Percentiles rank a stretch among this genome's conserved stretches.
Evolutionary conservation across 2,888 invertebrate species (phyloP).

Genomic region (Nasonia oneida): DNA sequence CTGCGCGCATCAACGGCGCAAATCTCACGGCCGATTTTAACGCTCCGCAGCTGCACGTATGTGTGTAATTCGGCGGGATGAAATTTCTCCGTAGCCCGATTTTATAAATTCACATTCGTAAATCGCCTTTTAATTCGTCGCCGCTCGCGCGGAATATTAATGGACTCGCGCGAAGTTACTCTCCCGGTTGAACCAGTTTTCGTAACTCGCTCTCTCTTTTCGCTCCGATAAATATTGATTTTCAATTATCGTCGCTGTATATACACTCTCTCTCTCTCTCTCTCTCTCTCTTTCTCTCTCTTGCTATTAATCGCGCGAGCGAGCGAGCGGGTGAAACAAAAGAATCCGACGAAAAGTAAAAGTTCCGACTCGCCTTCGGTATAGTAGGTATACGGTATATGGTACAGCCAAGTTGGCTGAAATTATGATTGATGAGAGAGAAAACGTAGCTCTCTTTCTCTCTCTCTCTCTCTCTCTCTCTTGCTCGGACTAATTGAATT

Average conservation of each 20-base stretch:
- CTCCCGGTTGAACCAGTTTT: not conserved
- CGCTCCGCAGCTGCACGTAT: not conserved
- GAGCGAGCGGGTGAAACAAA: not conserved
- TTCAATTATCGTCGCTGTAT: not conserved
- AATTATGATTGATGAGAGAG: constrained; percentile 16
- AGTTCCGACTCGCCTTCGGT: not conserved
- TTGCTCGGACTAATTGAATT: not conserved
- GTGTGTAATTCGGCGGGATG: not conserved
- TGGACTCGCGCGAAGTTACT: not conserved
- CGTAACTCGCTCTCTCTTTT: not conserved
- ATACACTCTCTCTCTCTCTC: not conserved
- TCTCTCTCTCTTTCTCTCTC: not conserved
- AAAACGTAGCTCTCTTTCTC: not conserved
- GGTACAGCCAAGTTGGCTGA: not conserved
- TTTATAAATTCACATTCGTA: not conserved
- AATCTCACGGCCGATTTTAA: not conserved
- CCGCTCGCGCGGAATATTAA: not conserved
- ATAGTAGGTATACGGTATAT: not conserved
- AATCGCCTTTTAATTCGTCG: constrained; percentile 2
- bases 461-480: too few relatives aligned
- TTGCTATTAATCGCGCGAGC: not conserved
- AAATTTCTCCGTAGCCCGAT: not conserved
- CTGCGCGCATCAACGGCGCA: not conserved
- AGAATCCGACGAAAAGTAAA: constrained; percentile 8
- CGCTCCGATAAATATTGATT: constrained; percentile 13